Evolutionary conservation across 2,888 invertebrate genomes (phyloP).

Genomic region (Hypomecis punctinalis): DNA sequence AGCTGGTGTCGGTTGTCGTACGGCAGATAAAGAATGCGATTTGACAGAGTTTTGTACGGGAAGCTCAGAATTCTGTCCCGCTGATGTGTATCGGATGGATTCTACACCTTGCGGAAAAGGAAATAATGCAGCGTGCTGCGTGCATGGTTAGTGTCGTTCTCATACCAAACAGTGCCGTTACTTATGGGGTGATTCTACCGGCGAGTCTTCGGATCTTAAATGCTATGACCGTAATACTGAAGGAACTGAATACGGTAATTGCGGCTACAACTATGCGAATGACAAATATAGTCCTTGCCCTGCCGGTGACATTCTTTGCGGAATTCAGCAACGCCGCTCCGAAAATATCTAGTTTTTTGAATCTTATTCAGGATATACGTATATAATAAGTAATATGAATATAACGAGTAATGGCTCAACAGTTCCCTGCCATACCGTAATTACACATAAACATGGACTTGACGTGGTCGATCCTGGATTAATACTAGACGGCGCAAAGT

Average conservation of each 20-base stretch:
- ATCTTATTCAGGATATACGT: conserved; percentile 97
- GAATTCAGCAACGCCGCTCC: conserved; percentile 97
- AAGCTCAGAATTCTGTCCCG: conserved; percentile 96
- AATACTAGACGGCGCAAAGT: conserved; percentile 9
- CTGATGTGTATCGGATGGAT: conserved; percentile 95
- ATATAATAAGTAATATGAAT: conserved; percentile 92
- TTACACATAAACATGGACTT: not conserved
- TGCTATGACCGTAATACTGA: conserved; percentile 94
- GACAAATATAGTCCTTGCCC: conserved; percentile 90
- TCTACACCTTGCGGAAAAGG: conserved; percentile 88
- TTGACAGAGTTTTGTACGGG: conserved; percentile 98
- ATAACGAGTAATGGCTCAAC: conserved; percentile 87
- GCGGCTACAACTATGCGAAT: conserved; percentile 93
- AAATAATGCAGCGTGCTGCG: conserved; percentile 93
- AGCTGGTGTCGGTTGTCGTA: conserved; percentile 92
- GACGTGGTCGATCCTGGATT: conserved; percentile 1
- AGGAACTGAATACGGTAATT: conserved; percentile 95
- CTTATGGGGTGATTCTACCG: conserved; percentile 95
- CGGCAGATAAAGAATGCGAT: conserved; percentile 95
- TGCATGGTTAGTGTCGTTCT: conserved; percentile 94
- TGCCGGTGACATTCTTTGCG: conserved; percentile 90
- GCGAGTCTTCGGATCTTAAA: conserved; percentile 90
- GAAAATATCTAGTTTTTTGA: conserved; percentile 94
- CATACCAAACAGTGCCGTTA: conserved; percentile 96
- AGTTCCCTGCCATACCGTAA: not conserved